Evolutionary conservation across 2,888 invertebrate genomes (phyloP).

Genomic region (Leucophenga maculata): DNA sequence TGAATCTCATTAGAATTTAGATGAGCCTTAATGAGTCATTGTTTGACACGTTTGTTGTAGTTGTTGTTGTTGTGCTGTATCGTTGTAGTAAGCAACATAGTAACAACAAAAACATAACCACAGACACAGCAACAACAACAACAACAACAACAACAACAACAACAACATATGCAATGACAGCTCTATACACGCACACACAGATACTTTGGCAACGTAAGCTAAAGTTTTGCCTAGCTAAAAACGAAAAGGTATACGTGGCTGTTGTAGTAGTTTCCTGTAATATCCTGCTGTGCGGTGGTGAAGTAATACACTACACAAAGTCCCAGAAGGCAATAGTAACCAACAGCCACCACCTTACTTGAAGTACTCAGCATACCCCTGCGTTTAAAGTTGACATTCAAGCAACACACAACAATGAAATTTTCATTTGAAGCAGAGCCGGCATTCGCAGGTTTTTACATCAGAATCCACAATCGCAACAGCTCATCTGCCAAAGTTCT

Average conservation of each 20-base stretch:
- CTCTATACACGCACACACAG: slow-evolving; percentile 30
- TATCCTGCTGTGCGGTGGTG: neutral
- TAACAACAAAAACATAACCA: slow-evolving; percentile 22
- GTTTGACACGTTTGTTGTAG: slow-evolving; percentile 63
- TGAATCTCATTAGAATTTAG: slow-evolving; percentile 73
- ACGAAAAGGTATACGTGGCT: neutral
- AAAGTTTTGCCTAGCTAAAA: slow-evolving; percentile 16
- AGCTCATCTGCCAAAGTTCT: slow-evolving; percentile 12
- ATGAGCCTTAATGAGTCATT: slow-evolving; percentile 72
- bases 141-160: slow-evolving; percentile 22
- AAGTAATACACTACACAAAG: too few species aligned
- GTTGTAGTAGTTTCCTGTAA: slow-evolving; percentile 13
- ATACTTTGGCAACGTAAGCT: slow-evolving; percentile 7
- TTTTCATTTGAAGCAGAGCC: slow-evolving; percentile 65
- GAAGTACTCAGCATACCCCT: slow-evolving; percentile 9
- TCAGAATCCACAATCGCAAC: slow-evolving; percentile 5
- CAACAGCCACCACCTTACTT: neutral
- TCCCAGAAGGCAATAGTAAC: neutral
- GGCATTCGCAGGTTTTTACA: slow-evolving; percentile 38
- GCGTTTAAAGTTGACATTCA: slow-evolving; percentile 42
- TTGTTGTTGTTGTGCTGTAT: slow-evolving; percentile 28
- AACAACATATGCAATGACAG: neutral
- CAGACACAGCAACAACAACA: slow-evolving; percentile 25
- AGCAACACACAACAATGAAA: slow-evolving; percentile 61
- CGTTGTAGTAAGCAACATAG: slow-evolving; percentile 21